These are phyloP conservation scores for Zenarchopterus dispar DNA, from an alignment of 2,797 vertebrate genomes.

Conservation along the genomic window DNA sequence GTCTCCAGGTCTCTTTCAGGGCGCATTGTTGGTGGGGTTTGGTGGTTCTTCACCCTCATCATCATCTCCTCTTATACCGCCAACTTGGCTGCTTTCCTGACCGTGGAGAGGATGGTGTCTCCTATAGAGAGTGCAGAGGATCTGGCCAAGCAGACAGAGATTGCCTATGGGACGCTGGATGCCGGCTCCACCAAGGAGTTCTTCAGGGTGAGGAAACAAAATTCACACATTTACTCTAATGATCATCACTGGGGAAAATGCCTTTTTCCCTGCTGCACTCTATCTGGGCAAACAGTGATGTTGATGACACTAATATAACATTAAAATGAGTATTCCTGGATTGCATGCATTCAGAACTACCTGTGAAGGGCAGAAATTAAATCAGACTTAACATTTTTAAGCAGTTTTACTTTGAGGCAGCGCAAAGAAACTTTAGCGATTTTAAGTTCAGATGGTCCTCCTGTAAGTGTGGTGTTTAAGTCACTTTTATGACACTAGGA, in stretches of 20 bases:
- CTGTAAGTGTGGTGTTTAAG: too few species aligned
- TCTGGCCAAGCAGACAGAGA: slow-evolving; percentile 98
- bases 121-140: slow-evolving; percentile 99
- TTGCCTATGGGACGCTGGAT: slow-evolving; percentile 96
- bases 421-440: too few species aligned
- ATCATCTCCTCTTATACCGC: slow-evolving; percentile 99
- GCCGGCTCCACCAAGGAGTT: slow-evolving; percentile 99
- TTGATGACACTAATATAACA: background rate
- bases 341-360: too few species aligned
- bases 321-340: too few species aligned
- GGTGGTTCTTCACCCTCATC: slow-evolving; percentile 99
- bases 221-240: background rate
- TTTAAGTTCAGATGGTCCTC: too few species aligned
- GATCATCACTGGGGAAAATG: background rate
- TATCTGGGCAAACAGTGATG: background rate
- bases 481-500: too few species aligned
- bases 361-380: too few species aligned
- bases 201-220: slow-evolving; percentile 89
- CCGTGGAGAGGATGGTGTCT: slow-evolving; percentile 99
- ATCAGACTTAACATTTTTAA: too few species aligned
- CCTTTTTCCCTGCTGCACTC: background rate
- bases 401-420: too few species aligned
- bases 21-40: slow-evolving; percentile 97
- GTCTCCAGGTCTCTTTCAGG: slow-evolving; percentile 92
- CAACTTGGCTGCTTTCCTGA: slow-evolving; percentile 98